Base-by-base conservation (phyloP, 2,888 invertebrate genomes). In the Timema podura region DNA sequence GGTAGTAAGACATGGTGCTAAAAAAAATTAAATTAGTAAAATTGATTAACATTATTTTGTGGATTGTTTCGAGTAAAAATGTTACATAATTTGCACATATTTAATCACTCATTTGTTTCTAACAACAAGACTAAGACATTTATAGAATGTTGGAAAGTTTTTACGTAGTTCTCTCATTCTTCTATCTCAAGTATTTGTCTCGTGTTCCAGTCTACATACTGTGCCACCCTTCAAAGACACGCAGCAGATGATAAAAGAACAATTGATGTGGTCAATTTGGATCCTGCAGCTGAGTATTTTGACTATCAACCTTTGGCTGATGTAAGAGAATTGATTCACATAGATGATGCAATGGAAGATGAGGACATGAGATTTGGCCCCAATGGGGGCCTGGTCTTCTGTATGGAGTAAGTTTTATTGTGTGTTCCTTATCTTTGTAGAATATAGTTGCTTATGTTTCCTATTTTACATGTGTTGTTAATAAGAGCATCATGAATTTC, bases 321-420 rank as follows among this genome's bases (percentile, higher is more conserved):
- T 80, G 91, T 95, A 73, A 82, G 95, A 67, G 93, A 98, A 81
- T 83, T 98, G 68, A 97, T 99, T 76, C 91, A 93, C 73, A 85
- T 98, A 0, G 95, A 97, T 73, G 98, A 99, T 85, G 95, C 92
- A 0, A 97, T 98, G 96, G 96, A 98, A 79, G 96, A 97, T 82
- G 92, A 95, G 74, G 93, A 95, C 76, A 80, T 98, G 48, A 89
- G 90, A 77, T 95, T 95, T 82, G 99, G 99, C 0, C 99, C 99
- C 0, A 99, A 99, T 81, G 99, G 99, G 7, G 98, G 97, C 2
- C 87, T 98, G 6, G 87, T 98, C 0, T 98, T 95, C 82, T 98
- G 97, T 82, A 89, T 98, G 82, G 96, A 98, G 91, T 91, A 81
- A 84, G 89, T 82, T 71, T 54, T 49, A 70, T 44, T 70, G 15